These are phyloP conservation scores for Crotalus helleri DNA, from an alignment of 2,113 vertebrate genomes.

Conservation along the genomic window DNA sequence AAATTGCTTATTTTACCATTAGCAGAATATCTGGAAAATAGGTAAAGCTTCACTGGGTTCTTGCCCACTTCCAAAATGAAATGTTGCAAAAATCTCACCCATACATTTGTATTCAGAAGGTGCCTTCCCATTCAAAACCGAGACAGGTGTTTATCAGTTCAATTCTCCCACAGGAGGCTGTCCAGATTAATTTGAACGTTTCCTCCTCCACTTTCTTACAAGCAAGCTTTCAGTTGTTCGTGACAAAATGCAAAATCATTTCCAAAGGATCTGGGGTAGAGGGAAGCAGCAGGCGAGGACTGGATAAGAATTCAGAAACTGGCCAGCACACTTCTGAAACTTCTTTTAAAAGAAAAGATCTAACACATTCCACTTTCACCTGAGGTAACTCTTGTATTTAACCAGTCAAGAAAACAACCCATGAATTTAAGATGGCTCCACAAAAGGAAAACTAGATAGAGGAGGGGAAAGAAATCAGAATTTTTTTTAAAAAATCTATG, in stretches of 20 bases:
- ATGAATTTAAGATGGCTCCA: neutral
- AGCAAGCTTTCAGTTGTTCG: neutral
- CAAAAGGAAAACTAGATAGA: neutral
- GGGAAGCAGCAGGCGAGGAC: neutral
- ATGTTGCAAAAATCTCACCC: neutral
- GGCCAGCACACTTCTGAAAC: neutral
- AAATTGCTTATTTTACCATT: neutral
- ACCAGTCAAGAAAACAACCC: neutral
- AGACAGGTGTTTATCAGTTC: neutral
- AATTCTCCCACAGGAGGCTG: accelerated
- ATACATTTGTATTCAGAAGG: neutral
- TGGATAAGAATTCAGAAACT: neutral
- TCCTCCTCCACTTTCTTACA: neutral
- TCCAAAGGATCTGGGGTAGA: neutral
- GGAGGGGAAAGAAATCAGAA: neutral
- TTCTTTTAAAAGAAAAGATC: neutral
- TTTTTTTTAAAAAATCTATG: neutral
- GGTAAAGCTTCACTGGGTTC: neutral
- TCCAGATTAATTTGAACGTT: neutral
- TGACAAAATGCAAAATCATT: neutral
- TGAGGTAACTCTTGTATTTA: neutral
- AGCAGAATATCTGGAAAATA: neutral
- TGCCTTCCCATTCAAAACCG: neutral
- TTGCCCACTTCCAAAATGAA: neutral
- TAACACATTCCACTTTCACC: neutral